Conservation (phyloP, 2,888 invertebrate species). For the Pammene aurita region DNA sequence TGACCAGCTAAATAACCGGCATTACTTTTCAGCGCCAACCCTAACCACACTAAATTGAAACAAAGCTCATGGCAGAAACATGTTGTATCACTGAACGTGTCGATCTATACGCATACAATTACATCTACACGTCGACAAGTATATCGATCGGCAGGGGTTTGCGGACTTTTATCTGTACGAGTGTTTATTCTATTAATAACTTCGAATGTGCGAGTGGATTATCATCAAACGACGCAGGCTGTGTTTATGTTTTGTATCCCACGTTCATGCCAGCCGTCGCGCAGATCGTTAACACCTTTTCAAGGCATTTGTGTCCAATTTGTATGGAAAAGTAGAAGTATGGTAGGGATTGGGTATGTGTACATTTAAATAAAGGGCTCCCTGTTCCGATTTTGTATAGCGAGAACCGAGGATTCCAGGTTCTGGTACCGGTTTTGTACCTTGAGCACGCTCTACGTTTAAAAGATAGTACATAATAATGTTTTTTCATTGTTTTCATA, state of each 20-base stretch:
- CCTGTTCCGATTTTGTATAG: too few species aligned
- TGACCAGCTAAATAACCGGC: too few species aligned
- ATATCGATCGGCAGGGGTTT: conserved; percentile 34
- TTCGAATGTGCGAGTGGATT: conserved; percentile 15
- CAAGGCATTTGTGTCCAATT: not conserved
- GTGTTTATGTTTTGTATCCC: conserved; percentile 9
- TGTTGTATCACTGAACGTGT: conserved; percentile 37
- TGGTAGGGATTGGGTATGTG: not conserved
- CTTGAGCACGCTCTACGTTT: too few species aligned
- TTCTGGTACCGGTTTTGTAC: too few species aligned
- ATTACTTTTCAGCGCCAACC: conserved; percentile 17
- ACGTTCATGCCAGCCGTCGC: not conserved
- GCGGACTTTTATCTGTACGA: conserved; percentile 23
- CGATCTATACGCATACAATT: conserved; percentile 25
- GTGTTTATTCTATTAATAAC: conserved; percentile 28
- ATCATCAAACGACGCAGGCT: conserved; percentile 14
- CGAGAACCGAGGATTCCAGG: too few species aligned
- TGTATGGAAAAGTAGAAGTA: not conserved
- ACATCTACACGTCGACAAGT: conserved; percentile 19
- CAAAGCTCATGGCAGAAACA: conserved; percentile 45
- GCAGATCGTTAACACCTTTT: not conserved
- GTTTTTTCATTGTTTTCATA: too few species aligned
- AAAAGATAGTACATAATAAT: too few species aligned
- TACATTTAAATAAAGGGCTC: too few species aligned
- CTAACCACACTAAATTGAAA: conserved; percentile 45